Conservation (phyloP, 2,113 vertebrate genomes). For the Pterocles gutturalis region DNA sequence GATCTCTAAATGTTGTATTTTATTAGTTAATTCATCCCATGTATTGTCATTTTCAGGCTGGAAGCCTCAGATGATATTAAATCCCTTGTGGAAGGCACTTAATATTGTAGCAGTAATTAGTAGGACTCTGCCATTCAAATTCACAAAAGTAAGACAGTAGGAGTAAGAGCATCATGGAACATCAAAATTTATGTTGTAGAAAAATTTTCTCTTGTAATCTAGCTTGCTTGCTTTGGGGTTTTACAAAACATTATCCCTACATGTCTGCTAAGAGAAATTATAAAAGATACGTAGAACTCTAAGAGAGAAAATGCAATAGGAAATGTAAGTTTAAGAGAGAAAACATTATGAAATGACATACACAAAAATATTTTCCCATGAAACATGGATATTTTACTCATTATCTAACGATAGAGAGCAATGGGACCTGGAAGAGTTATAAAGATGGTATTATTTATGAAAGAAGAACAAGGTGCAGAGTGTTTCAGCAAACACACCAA, state of each 20-base stretch:
- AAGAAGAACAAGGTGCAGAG: background rate
- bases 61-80: background rate
- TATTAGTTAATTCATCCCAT: background rate
- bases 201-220: background rate
- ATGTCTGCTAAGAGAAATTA: background rate
- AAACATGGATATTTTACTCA: background rate
- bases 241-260: background rate
- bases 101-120: background rate
- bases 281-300: background rate
- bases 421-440: background rate
- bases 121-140: background rate
- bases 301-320: background rate
- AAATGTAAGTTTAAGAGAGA: background rate
- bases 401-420: background rate
- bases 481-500: background rate
- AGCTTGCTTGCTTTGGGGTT: background rate
- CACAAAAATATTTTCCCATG: background rate
- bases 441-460: background rate
- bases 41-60: background rate
- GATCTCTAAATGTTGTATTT: background rate
- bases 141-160: background rate
- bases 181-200: background rate
- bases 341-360: background rate
- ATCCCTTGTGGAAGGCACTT: background rate
- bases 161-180: background rate